A percentile compares a stretch with the other conserved stretches of the same genome.
These are phyloP conservation scores for Acyrthosiphon pisum DNA, from an alignment of 1,140 invertebrate species.

Conservation along the genomic window DNA sequence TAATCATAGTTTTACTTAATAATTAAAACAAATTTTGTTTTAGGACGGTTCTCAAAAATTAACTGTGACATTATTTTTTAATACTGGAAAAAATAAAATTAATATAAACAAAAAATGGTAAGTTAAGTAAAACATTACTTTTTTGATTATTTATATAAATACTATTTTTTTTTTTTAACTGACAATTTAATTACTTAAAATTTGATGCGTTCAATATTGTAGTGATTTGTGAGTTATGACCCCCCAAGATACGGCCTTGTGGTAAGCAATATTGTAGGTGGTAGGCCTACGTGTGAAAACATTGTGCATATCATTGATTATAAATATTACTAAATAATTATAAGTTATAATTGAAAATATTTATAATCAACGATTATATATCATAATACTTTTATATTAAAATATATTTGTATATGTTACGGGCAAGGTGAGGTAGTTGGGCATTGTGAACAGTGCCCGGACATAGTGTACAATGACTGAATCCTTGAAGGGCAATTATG, in stretches of 20 bases:
- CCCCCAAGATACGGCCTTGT: no score
- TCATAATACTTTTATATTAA: neutral
- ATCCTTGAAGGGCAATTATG: no score
- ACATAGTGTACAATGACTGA: no score
- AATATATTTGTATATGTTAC: neutral
- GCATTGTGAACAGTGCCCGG: no score
- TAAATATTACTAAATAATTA: no score
- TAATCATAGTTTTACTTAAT: no score
- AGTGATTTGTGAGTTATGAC: neutral
- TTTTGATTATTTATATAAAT: neutral
- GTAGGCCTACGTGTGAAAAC: no score
- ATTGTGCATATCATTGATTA: no score
- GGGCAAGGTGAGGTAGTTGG: no score
- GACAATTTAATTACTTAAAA: neutral
- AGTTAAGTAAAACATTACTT: neutral
- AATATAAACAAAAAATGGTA: conserved; percentile 29
- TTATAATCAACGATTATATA: no score
- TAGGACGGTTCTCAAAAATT: neutral
- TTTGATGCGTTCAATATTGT: neutral
- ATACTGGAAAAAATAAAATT: neutral
- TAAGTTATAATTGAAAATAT: no score
- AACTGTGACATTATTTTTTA: neutral
- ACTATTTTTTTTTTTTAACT: neutral
- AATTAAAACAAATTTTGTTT: neutral
- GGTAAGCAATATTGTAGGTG: no score